Base-by-base conservation (phyloP, 2,888 invertebrate species). In the Meteorus cinctellus region DNA sequence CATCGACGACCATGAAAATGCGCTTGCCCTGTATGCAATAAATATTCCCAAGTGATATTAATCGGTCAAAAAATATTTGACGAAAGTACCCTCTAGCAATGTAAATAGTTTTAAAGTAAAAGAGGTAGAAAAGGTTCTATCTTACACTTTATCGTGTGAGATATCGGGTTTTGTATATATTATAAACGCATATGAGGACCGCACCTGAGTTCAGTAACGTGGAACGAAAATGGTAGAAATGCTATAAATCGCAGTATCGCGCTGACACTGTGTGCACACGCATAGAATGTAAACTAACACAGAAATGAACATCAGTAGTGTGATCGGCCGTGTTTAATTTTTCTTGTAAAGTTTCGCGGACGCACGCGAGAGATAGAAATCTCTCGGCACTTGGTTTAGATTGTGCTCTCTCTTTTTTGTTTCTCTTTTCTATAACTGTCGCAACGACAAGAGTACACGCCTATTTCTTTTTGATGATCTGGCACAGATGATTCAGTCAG, bases 121-220 rank as follows among this genome's bases (percentile, higher is more conserved):
- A 12, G 12, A 41, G 41, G 41, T 41, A 41, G 12, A 41, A 24
- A 24, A 59, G 27, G 55, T 34, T 19, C 31, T 55, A 70, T 70
- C 70, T 70, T 59, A 68, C 34, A 70, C 24, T 70, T 70, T 36
- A 70, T 70, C 70, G 51, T 48, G 60, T 34, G 31, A 70, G 70
- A 70, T 41, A 41, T 70, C 41, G 70, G 29, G 41, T 48, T 48
- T 48, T 48, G 48, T 48, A 48, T 48, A 48, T 48, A 48, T 48
- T n/a, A 48, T 48, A 48, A 14, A 48, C 48, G n/a, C 14, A n/a
- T n/a, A 48, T 34, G 63, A 78, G 74, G 80, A 80, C 77, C 74
- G 71, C 79, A 76, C 72, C 76, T 77, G 79, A 76, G 78, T 74
- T 76, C 78, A 77, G 70, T 76, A 80, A 80, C 67, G 80, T 80